Conservation (phyloP, 2,888 invertebrate genomes). For the Empis livida region DNA sequence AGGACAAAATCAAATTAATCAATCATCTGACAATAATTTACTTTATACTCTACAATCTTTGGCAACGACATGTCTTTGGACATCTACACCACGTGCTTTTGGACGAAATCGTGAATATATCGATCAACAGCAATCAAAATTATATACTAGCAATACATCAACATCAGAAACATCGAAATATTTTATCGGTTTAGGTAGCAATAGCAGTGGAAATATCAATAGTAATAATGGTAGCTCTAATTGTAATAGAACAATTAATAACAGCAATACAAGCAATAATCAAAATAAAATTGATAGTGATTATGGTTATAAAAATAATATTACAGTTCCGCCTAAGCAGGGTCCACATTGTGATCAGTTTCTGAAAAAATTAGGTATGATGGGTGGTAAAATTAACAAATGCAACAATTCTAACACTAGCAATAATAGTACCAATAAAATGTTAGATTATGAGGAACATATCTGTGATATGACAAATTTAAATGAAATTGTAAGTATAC, state of each 20-base stretch:
- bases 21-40: conserved; percentile 20
- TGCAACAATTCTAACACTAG: too few species aligned
- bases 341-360: conserved; percentile 38
- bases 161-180: conserved; percentile 10
- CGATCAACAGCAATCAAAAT: conserved; percentile 2
- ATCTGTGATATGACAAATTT: conserved; percentile 36
- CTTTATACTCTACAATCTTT: conserved; percentile 31
- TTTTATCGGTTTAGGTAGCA: conserved; percentile 14
- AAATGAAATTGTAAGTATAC: conserved; percentile 35
- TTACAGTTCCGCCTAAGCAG: conserved; percentile 23
- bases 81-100: conserved; percentile 10
- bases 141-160: background rate
- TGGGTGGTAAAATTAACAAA: conserved; percentile 16
- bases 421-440: background rate
- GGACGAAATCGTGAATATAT: conserved; percentile 3
- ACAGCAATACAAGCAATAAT: background rate
- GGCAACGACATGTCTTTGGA: conserved; percentile 29
- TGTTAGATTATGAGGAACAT: conserved; percentile 33
- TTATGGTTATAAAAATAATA: background rate
- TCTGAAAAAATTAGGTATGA: conserved; percentile 35
- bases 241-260: conserved; percentile 3
- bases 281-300: too few species aligned
- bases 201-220: conserved; percentile 12
- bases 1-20: background rate
- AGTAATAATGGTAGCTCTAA: background rate